Evolutionary conservation across 2,797 vertebrate species (phyloP).

Genomic region (Philypnodon macrostomus): DNA sequence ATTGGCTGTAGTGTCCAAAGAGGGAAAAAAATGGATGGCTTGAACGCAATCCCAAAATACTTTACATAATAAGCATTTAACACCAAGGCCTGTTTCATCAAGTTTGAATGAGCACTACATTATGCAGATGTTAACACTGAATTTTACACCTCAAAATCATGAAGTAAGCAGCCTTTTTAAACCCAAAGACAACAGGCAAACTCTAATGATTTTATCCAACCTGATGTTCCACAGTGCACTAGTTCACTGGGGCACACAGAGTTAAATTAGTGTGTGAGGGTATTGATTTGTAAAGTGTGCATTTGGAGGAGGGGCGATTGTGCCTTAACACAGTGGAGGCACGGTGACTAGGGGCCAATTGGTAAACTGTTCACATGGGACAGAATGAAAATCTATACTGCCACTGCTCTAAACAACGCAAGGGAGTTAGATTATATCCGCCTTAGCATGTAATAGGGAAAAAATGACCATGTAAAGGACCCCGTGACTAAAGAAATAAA

Average conservation of each 20-base stretch:
- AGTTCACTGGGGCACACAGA: constrained; percentile 44
- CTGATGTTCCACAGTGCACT: constrained; percentile 15
- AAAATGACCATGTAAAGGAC: constrained; percentile 44
- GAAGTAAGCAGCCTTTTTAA: constrained; percentile 18
- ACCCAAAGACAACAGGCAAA: constrained; percentile 16
- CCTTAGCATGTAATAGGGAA: constrained; percentile 59
- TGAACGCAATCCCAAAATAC: too few species aligned
- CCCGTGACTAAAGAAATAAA: constrained; percentile 49
- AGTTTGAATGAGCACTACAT: background rate
- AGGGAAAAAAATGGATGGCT: too few species aligned
- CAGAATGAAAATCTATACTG: constrained; percentile 67
- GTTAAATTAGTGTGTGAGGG: constrained; percentile 62
- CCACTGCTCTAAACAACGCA: constrained; percentile 37
- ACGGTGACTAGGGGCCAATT: constrained; percentile 51
- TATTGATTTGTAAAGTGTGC: constrained; percentile 71
- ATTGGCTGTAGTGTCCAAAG: too few species aligned
- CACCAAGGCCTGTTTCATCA: background rate
- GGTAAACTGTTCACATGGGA: constrained; percentile 48
- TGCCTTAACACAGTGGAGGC: constrained; percentile 34
- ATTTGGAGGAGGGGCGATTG: constrained; percentile 44
- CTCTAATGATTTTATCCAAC: constrained; percentile 25
- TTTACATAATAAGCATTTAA: constrained; percentile 16
- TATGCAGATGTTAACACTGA: background rate
- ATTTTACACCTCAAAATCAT: constrained; percentile 16
- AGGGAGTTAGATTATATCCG: constrained; percentile 18